A percentile compares a stretch with the other conserved stretches of the same genome.
Conservation (phyloP, 2,888 invertebrate genomes). For the Blera fallax region DNA sequence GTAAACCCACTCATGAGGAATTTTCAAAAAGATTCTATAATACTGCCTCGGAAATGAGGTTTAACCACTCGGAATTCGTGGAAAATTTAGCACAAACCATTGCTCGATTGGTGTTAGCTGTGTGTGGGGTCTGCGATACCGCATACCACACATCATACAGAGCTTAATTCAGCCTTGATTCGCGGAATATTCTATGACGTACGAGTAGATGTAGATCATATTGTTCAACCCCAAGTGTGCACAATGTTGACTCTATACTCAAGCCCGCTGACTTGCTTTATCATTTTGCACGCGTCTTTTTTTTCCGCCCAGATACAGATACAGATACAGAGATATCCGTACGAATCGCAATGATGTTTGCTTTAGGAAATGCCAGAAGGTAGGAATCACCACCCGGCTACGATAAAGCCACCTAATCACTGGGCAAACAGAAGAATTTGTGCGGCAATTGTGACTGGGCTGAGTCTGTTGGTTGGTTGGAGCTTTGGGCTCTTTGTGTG, state of each 20-base stretch:
- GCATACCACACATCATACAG: background rate
- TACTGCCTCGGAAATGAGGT: background rate
- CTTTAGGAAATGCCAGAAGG: slow-evolving; percentile 42
- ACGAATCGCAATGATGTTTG: background rate
- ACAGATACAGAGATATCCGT: background rate
- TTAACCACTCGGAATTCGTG: background rate
- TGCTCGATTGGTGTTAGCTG: background rate
- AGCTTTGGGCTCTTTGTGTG: slow-evolving; percentile 9
- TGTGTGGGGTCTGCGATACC: background rate
- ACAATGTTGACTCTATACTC: too few relatives aligned
- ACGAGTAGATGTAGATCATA: background rate
- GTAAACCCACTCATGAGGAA: too few relatives aligned
- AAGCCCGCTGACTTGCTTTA: background rate
- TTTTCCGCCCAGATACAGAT: slow-evolving; percentile 9
- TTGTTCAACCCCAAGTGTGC: slow-evolving; percentile 1
- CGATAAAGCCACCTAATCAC: slow-evolving; percentile 41
- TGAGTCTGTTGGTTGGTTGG: background rate
- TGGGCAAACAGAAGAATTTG: slow-evolving; percentile 18
- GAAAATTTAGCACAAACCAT: background rate
- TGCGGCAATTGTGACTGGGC: background rate
- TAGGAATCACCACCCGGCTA: slow-evolving; percentile 42
- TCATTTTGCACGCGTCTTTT: background rate
- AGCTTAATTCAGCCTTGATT: background rate
- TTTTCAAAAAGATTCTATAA: background rate
- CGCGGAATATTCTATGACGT: slow-evolving; percentile 26